phyloP scores from a whole-genome alignment of 2,888 invertebrate species.

The Diaphora mendica region DNA sequence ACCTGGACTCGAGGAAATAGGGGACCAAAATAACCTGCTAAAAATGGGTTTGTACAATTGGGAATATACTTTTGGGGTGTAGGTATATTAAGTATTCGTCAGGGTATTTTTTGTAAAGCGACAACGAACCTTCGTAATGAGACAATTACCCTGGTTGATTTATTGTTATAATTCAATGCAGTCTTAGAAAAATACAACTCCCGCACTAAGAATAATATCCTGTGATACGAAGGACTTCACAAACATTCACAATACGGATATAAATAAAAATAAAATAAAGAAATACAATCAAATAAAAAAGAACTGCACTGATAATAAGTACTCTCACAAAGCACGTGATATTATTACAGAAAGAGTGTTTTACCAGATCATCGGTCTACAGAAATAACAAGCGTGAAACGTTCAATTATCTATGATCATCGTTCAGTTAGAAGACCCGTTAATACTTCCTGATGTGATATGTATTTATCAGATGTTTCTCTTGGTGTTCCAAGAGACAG shows the following conservation, averaged over 20 bases:
- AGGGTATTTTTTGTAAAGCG: neutral
- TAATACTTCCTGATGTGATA: constrained; percentile 21
- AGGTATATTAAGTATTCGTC: neutral
- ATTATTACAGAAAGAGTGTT: neutral
- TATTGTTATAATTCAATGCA: too few relatives aligned
- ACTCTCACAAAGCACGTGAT: neutral
- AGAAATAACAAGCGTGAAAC: constrained; percentile 31
- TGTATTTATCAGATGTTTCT: constrained; percentile 20
- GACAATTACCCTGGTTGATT: too few relatives aligned
- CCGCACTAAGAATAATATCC: too few relatives aligned
- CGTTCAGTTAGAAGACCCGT: constrained; percentile 43
- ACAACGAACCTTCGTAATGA: neutral
- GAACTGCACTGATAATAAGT: neutral
- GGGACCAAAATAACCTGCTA: neutral
- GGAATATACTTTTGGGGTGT: neutral
- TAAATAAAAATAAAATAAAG: too few relatives aligned
- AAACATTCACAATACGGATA: too few relatives aligned
- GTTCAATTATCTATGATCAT: constrained; percentile 41
- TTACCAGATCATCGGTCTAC: constrained; percentile 28
- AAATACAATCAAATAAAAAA: neutral
- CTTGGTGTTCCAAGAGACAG: neutral
- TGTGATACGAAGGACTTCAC: too few relatives aligned
- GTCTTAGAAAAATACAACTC: too few relatives aligned
- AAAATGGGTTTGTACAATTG: neutral
- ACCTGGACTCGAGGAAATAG: neutral